These are phyloP conservation scores for Caenorhabditis sp. DNA, from an alignment of 2,888 invertebrate genomes.

Conservation along the genomic window DNA sequence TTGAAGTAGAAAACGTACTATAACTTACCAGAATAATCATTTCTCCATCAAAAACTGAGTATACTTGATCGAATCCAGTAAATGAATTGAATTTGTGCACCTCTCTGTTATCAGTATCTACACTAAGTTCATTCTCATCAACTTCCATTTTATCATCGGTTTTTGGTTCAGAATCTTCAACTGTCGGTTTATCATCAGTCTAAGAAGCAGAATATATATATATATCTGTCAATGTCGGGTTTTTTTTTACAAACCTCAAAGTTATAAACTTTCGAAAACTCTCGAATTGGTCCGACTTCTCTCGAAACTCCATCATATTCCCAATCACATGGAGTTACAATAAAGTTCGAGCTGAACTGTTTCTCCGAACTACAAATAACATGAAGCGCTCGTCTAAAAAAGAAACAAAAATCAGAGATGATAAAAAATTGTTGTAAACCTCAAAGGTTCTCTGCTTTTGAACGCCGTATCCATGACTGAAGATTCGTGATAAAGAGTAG, in stretches of 20 bases:
- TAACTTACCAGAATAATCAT: slow-evolving; percentile 10
- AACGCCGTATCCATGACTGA: background rate
- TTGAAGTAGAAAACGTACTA: background rate
- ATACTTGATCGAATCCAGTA: slow-evolving; percentile 12
- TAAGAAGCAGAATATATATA: background rate
- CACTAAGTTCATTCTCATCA: slow-evolving; percentile 23
- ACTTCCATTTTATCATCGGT: slow-evolving; percentile 6
- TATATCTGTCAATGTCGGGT: too few relatives aligned
- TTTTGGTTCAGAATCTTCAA: background rate
- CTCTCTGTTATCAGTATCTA: slow-evolving; percentile 12
- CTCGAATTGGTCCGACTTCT: background rate
- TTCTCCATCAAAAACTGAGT: slow-evolving; percentile 18
- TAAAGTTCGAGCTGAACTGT: too few relatives aligned
- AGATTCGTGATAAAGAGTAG: background rate
- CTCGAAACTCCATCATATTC: background rate
- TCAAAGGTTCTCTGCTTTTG: background rate
- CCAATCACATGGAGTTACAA: background rate
- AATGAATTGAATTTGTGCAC: background rate
- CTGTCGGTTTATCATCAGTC: background rate
- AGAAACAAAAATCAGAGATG: background rate
- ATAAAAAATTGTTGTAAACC: background rate
- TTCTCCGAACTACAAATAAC: background rate
- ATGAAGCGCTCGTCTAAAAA: slow-evolving; percentile 26
- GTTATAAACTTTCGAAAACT: background rate
- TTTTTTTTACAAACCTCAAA: background rate